Conservation (phyloP, 2,888 invertebrate species). For the Meiosimyza decipiens region DNA sequence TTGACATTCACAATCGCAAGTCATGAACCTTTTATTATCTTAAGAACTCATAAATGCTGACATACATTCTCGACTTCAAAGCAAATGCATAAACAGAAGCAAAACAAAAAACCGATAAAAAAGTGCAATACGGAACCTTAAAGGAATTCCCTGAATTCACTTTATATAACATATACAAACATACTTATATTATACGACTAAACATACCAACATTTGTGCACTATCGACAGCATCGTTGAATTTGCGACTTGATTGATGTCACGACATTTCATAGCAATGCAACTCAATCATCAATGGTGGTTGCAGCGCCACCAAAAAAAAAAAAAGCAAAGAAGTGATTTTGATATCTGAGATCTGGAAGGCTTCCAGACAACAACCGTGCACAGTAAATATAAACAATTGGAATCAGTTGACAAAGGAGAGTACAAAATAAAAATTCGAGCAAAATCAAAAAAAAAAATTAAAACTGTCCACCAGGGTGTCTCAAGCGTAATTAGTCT, state of each 20-base stretch:
- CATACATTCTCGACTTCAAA: too few species aligned
- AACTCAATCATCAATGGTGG: slow-evolving; percentile 56
- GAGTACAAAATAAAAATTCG: neutral
- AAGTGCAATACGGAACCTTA: too few species aligned
- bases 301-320: slow-evolving; percentile 42
- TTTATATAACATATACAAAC: too few species aligned
- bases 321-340: neutral
- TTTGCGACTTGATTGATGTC: slow-evolving; percentile 57
- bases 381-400: neutral
- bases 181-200: too few species aligned
- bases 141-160: slow-evolving; percentile 22
- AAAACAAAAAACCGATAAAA: too few species aligned
- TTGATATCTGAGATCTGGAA: neutral
- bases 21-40: too few species aligned
- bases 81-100: too few species aligned
- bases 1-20: too few species aligned
- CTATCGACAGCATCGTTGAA: neutral
- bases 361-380: neutral
- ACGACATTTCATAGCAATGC: slow-evolving; percentile 60
- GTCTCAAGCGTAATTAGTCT: slow-evolving; percentile 54
- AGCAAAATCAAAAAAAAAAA: slow-evolving; percentile 14
- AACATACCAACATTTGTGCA: too few species aligned
- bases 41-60: too few species aligned
- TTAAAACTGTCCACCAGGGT: slow-evolving; percentile 34
- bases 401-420: neutral